Percentiles rank a stretch among this genome's conserved stretches.
Conservation (phyloP, 2,113 vertebrate species). For the Nerophis lumbriciformis region DNA sequence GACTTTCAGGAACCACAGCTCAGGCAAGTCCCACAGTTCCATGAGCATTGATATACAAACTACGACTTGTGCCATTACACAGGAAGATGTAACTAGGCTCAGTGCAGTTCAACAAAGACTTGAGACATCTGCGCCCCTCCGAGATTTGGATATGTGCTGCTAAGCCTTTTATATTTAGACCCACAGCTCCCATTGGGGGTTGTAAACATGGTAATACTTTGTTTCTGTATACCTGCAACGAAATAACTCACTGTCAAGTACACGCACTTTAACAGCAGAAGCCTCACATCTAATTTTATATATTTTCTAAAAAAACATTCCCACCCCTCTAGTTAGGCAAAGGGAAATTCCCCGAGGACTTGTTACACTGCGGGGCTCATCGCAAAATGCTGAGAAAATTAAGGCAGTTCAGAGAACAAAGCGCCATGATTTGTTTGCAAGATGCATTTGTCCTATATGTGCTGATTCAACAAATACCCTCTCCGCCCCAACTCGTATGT, state of each 20-base stretch:
- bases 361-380: conserved; percentile 50
- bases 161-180: conserved; percentile 77
- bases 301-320: conserved; percentile 37
- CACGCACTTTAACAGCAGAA: conserved; percentile 59
- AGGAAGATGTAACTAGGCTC: conserved; percentile 60
- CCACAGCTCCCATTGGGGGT: conserved; percentile 64
- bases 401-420: conserved; percentile 51
- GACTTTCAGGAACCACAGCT: conserved; percentile 45
- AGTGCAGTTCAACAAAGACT: conserved; percentile 63
- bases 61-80: conserved; percentile 44
- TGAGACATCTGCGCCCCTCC: conserved; percentile 70
- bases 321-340: conserved; percentile 34
- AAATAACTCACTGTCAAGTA: conserved; percentile 74
- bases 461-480: conserved; percentile 33
- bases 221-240: conserved; percentile 65
- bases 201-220: conserved; percentile 68
- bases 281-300: conserved; percentile 54
- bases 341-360: conserved; percentile 37
- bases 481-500: neutral
- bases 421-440: conserved; percentile 51
- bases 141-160: conserved; percentile 73
- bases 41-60: conserved; percentile 56
- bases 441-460: conserved; percentile 35
- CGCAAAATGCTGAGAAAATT: conserved; percentile 53
- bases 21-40: conserved; percentile 36